Conservation (phyloP, 2,797 vertebrate genomes). For the Pyrocephalus nanus region DNA sequence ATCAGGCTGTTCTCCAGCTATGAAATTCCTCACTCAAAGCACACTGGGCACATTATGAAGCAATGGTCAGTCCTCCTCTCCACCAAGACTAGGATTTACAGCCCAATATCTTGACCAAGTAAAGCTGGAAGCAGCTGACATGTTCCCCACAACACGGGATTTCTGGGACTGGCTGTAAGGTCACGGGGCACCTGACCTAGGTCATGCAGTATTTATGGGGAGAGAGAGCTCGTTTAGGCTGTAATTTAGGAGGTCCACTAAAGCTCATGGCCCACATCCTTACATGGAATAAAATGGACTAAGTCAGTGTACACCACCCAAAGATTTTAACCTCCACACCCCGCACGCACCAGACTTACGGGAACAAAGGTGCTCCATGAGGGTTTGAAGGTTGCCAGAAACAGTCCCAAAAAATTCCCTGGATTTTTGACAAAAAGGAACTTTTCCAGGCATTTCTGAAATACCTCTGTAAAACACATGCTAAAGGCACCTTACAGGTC, state of each 20-base stretch:
- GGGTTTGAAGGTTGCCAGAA: neutral
- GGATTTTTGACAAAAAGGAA: neutral
- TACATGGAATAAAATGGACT: neutral
- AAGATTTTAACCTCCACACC: neutral
- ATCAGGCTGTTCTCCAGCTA: constrained; percentile 34
- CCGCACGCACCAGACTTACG: neutral
- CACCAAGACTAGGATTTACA: constrained; percentile 43
- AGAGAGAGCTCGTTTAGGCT: neutral
- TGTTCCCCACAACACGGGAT: neutral
- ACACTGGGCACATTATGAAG: neutral
- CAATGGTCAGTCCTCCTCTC: neutral
- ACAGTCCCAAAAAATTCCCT: neutral
- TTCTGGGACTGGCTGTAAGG: neutral
- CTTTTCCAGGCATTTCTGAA: constrained; percentile 15
- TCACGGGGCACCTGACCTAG: constrained; percentile 6
- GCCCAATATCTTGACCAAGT: constrained; percentile 29
- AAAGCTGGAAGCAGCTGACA: constrained; percentile 14
- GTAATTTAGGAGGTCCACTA: neutral
- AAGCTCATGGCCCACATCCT: neutral
- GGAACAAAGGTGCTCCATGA: neutral
- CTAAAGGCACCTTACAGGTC: neutral
- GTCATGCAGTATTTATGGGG: neutral
- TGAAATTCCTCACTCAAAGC: constrained; percentile 38
- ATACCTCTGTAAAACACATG: neutral
- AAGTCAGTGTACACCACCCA: neutral